Conservation (phyloP, 2,113 vertebrate species). For the Recurvirostra avosetta region DNA sequence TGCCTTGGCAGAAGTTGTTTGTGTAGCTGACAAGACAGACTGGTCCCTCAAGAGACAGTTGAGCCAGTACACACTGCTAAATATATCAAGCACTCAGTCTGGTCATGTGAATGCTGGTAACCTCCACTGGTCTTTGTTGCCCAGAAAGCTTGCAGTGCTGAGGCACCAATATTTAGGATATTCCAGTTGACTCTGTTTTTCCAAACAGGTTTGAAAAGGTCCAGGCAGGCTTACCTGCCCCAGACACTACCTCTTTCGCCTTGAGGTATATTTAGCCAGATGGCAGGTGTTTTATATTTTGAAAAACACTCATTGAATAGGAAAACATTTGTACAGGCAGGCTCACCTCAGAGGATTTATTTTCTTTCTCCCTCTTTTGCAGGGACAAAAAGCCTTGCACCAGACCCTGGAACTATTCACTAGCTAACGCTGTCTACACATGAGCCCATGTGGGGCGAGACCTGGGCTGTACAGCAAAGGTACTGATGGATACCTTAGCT, state of each 20-base stretch:
- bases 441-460: not conserved
- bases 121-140: too few relatives aligned
- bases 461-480: not conserved
- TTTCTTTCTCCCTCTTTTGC: constrained; percentile 6
- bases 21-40: not conserved
- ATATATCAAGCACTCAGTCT: not conserved
- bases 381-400: not conserved
- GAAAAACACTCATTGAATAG: not conserved
- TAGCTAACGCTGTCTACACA: not conserved
- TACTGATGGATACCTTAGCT: not conserved
- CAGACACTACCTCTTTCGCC: constrained; percentile 38
- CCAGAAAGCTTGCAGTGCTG: not conserved
- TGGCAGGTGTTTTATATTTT: constrained; percentile 42
- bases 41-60: not conserved
- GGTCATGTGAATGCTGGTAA: not conserved
- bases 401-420: not conserved
- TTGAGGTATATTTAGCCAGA: constrained; percentile 28
- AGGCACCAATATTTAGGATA: not conserved
- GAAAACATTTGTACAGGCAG: constrained; percentile 49
- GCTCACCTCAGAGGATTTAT: constrained; percentile 5
- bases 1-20: not conserved
- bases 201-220: constrained; percentile 4
- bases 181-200: constrained; percentile 8
- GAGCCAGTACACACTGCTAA: not conserved
- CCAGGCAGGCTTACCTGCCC: constrained; percentile 9